These are phyloP conservation scores for Leptobrachium ailaonicum DNA, from an alignment of 2,113 vertebrate species.

Conservation along the genomic window DNA sequence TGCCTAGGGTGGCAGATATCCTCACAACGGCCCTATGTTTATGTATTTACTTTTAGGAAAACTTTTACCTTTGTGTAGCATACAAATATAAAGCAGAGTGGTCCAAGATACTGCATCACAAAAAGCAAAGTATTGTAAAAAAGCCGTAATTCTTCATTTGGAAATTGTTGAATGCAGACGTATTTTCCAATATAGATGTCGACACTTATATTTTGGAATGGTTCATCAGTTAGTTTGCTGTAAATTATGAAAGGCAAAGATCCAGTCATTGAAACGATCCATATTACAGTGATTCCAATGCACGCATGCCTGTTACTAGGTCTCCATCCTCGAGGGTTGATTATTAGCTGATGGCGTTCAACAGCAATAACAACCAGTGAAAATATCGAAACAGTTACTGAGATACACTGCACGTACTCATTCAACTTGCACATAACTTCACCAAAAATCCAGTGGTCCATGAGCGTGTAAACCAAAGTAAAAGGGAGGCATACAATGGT, in stretches of 20 bases:
- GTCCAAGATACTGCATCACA: constrained; percentile 81
- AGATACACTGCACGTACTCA: constrained; percentile 81
- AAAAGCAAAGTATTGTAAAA: constrained; percentile 80
- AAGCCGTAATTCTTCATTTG: constrained; percentile 73
- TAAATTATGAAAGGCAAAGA: constrained; percentile 81
- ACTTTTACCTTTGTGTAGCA: constrained; percentile 86
- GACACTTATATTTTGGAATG: constrained; percentile 73
- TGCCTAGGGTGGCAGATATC: too few relatives aligned
- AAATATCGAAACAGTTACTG: constrained; percentile 82
- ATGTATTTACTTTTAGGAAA: background rate
- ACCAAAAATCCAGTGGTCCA: constrained; percentile 90
- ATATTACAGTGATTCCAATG: constrained; percentile 76
- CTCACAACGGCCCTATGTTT: too few relatives aligned
- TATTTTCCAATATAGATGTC: constrained; percentile 79
- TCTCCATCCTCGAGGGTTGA: constrained; percentile 83
- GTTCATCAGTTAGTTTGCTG: constrained; percentile 75
- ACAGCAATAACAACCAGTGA: constrained; percentile 84
- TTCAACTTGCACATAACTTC: constrained; percentile 84
- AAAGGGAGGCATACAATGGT: constrained; percentile 84
- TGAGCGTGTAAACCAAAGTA: constrained; percentile 83
- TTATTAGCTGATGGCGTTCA: constrained; percentile 83
- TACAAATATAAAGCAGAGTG: constrained; percentile 84
- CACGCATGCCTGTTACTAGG: constrained; percentile 81
- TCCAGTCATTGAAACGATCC: constrained; percentile 74
- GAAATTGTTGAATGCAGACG: constrained; percentile 81